These are phyloP conservation scores for Sander vitreus DNA, from an alignment of 2,113 vertebrate genomes.

Conservation along the genomic window DNA sequence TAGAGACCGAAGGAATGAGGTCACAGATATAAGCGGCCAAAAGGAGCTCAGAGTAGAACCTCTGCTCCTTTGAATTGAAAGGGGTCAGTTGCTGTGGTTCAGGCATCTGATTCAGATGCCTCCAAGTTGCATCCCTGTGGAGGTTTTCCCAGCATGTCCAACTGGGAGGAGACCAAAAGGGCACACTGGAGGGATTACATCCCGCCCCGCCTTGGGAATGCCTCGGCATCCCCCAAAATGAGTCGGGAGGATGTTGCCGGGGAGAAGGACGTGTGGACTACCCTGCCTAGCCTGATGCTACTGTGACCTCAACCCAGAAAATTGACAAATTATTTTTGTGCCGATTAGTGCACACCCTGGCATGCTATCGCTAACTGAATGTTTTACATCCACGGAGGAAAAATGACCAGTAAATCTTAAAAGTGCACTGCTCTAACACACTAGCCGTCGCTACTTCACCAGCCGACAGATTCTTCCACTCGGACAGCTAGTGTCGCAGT, in stretches of 20 bases:
- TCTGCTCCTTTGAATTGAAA: neutral
- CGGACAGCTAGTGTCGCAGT: neutral
- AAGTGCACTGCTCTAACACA: no score
- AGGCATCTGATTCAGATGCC: neutral
- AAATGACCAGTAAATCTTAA: no score
- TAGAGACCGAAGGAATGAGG: neutral
- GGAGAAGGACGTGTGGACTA: neutral
- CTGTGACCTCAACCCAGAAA: neutral
- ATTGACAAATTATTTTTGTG: no score
- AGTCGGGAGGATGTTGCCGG: neutral
- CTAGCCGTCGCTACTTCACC: neutral
- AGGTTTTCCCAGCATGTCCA: neutral
- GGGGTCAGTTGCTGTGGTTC: neutral
- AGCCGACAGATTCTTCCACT: neutral
- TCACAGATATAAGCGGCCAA: neutral
- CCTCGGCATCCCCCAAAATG: neutral
- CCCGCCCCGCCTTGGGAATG: conserved; percentile 1
- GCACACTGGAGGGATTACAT: neutral
- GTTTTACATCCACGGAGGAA: no score
- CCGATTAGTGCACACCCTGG: no score
- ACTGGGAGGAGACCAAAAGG: conserved; percentile 3
- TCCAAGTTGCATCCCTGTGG: neutral
- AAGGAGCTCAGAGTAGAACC: neutral
- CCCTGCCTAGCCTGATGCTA: neutral
- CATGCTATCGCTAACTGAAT: no score